A percentile compares a stretch with the other conserved stretches of the same genome.
Conservation (phyloP, 2,113 vertebrate species). For the Labeo rohita region DNA sequence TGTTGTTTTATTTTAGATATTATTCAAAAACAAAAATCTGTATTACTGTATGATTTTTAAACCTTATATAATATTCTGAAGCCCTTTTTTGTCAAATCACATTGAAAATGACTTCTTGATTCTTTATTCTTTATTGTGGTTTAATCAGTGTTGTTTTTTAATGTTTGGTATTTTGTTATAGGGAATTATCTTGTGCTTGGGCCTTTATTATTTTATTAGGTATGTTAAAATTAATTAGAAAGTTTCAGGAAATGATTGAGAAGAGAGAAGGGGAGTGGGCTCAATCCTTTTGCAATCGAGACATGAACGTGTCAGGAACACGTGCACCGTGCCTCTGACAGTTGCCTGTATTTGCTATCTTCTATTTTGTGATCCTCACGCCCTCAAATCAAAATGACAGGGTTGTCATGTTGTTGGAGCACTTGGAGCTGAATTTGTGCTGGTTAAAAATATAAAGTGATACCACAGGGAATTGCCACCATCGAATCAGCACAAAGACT, state of each 20-base stretch:
- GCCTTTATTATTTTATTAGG: too few relatives aligned
- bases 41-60: too few relatives aligned
- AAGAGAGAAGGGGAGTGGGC: neutral
- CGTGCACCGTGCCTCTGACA: neutral
- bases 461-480: neutral
- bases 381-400: slow-evolving; percentile 27
- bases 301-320: neutral
- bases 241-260: neutral
- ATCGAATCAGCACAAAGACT: neutral
- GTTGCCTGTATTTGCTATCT: slow-evolving; percentile 15
- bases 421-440: slow-evolving; percentile 3
- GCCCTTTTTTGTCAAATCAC: too few relatives aligned
- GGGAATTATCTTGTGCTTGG: too few relatives aligned
- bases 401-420: slow-evolving; percentile 32
- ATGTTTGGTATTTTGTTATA: too few relatives aligned
- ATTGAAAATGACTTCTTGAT: too few relatives aligned
- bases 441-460: neutral
- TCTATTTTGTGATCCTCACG: slow-evolving; percentile 20
- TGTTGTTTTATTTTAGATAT: too few relatives aligned
- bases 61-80: too few relatives aligned
- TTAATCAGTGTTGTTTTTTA: too few relatives aligned
- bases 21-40: too few relatives aligned
- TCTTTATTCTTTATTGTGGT: too few relatives aligned
- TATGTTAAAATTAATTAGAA: neutral
- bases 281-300: neutral